A percentile compares a stretch with the other conserved stretches of the same genome.
Conservation (phyloP, 2,113 vertebrate species). For the Edolisoma coerulescens region DNA sequence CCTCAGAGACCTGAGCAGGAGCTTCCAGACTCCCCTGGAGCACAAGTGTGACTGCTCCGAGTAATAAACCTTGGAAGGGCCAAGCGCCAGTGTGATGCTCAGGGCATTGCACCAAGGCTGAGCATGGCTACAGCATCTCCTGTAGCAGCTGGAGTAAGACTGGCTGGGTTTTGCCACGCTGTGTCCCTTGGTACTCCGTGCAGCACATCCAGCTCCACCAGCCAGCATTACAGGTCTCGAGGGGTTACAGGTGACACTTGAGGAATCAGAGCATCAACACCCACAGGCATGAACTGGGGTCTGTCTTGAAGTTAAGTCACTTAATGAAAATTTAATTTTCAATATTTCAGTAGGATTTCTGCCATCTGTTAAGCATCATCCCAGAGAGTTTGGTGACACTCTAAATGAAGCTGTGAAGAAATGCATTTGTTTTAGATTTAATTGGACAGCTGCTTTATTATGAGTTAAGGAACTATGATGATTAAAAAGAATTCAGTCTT, state of each 20-base stretch:
- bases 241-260: too few relatives aligned
- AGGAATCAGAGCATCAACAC: not conserved
- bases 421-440: not conserved
- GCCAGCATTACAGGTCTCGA: rapidly evolving
- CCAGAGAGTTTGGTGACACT: not conserved
- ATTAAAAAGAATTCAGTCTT: not conserved
- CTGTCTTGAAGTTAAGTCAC: not conserved
- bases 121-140: not conserved
- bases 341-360: not conserved
- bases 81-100: not conserved
- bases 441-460: slow-evolving; percentile 53
- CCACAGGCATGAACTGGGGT: not conserved
- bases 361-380: not conserved
- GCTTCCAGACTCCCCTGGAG: not conserved
- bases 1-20: not conserved
- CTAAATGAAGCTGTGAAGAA: slow-evolving; percentile 22
- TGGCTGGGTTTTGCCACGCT: not conserved
- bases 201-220: not conserved
- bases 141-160: not conserved
- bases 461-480: slow-evolving; percentile 22
- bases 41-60: not conserved
- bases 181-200: not conserved
- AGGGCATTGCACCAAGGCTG: not conserved
- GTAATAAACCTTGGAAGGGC: not conserved
- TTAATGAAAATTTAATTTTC: not conserved